Base-by-base conservation (phyloP, 2,888 invertebrate species). In the Galeopsomyia nigrocyanea region DNA sequence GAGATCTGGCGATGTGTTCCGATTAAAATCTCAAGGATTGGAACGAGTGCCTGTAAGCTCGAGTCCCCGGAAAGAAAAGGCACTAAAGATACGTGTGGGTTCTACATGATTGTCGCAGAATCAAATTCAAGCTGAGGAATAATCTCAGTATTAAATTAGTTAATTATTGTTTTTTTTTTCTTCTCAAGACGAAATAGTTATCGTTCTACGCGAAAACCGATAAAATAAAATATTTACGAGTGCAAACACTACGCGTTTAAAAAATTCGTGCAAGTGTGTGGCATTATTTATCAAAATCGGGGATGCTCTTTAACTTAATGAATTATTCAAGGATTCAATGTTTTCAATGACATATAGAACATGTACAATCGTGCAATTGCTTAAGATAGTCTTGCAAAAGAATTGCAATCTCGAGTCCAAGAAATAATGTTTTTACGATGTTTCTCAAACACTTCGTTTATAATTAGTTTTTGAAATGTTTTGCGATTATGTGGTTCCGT, bases 41-140 rank as follows among this genome's bases (percentile, higher is more conserved):
- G 13, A 1, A 13, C 17, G 71, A 57, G n/a, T 72, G 10, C 68
- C 78, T 49, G 62, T 75, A 62, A 77, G 87, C 57, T 90, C 89
- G 80, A 91, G 91, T 71, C 91, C 91, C 51, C 88, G 93, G 61
- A 90, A 91, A 80, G 94, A 94, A 84, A 88, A 90, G 79, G 92
- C 92, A 46, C 87, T 94, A 64, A 93, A 92, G 87, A 94, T 94
- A 79, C 92, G 93, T 84, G 87, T 92, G 78, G 92, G 92, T 80
- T 86, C 88, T 61, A 81, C 82, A 83, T 83, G 83, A 84, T 83
- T 77, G 71, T 73, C 62, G 47, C 73, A 71, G 65, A 68, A 75
- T 22, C 58, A 47, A 56, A 64, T 62, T 63, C 49, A 67, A 57
- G 58, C 71, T 72, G 75, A 72, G 69, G 47, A 57, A 49, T 66